phyloP scores from a whole-genome alignment of 64 coral and sea anemone species.

The Stichodactyla mertensii region DNA sequence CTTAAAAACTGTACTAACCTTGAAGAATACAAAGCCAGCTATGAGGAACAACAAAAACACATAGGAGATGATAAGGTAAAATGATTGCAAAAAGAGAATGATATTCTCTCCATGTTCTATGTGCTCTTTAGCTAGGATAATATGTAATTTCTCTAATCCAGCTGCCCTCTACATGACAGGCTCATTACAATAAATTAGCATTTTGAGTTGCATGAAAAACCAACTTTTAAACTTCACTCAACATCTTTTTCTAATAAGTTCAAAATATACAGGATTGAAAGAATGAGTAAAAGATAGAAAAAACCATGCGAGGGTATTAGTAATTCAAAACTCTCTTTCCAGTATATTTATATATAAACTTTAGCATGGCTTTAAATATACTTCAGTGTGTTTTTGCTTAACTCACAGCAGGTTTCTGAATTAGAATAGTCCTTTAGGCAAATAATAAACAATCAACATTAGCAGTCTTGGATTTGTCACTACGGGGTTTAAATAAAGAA shows the following conservation, averaged over 20 bases:
- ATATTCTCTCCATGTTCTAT: neutral
- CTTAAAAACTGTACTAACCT: neutral
- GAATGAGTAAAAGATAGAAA: neutral
- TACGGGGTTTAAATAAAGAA: neutral
- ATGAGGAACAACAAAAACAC: neutral
- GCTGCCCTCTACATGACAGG: neutral
- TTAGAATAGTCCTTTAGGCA: neutral
- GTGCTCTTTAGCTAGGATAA: neutral
- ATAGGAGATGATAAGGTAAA: neutral
- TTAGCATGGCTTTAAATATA: neutral
- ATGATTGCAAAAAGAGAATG: neutral
- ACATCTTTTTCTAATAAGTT: neutral
- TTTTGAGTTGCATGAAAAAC: neutral
- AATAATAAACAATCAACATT: neutral
- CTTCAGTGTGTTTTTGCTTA: neutral
- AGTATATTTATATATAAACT: neutral
- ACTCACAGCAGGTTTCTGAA: neutral
- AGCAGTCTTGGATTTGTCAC: neutral
- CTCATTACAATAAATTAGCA: constrained; percentile 29
- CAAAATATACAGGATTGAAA: neutral
- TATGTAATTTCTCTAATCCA: constrained; percentile 7
- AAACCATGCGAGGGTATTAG: neutral
- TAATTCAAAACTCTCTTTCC: neutral
- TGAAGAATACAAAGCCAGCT: neutral
- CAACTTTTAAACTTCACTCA: neutral